phyloP scores from a whole-genome alignment of 2,113 vertebrate species.

The Euleptes europaea region DNA sequence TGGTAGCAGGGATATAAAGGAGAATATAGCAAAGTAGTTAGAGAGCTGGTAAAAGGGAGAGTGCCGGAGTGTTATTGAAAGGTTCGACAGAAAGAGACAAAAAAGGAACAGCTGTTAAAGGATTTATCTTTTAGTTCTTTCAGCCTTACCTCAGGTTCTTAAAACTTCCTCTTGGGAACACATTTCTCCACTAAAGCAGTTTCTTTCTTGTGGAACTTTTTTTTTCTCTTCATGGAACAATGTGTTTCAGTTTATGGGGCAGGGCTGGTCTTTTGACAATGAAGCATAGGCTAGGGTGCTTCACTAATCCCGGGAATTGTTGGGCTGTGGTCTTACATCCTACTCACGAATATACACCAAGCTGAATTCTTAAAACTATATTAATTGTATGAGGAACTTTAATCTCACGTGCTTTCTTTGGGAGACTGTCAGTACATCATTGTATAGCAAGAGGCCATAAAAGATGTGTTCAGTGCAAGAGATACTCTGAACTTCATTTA shows the following conservation, averaged over 20 bases:
- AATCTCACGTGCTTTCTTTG: neutral
- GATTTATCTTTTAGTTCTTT: slow-evolving; percentile 19
- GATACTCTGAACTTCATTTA: neutral
- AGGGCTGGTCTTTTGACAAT: slow-evolving; percentile 17
- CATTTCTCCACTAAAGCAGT: slow-evolving; percentile 28
- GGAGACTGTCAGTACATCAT: neutral
- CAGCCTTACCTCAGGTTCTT: slow-evolving; percentile 31
- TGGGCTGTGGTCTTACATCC: neutral
- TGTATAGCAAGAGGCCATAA: neutral
- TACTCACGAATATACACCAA: neutral
- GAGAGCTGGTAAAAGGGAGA: neutral
- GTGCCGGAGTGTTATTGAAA: neutral
- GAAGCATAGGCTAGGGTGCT: neutral
- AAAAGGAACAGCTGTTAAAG: slow-evolving; percentile 12
- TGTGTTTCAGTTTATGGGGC: neutral
- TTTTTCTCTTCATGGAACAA: slow-evolving; percentile 21
- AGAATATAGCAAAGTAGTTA: slow-evolving; percentile 1
- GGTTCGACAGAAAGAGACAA: slow-evolving; percentile 7
- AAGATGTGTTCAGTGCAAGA: neutral
- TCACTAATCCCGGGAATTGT: neutral
- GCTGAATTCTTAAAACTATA: neutral
- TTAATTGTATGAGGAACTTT: neutral
- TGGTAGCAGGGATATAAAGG: neutral
- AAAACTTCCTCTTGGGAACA: slow-evolving; percentile 23
- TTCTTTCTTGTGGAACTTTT: slow-evolving; percentile 21